phyloP scores from a whole-genome alignment of 2,888 invertebrate genomes.

The Idaea aversata region DNA sequence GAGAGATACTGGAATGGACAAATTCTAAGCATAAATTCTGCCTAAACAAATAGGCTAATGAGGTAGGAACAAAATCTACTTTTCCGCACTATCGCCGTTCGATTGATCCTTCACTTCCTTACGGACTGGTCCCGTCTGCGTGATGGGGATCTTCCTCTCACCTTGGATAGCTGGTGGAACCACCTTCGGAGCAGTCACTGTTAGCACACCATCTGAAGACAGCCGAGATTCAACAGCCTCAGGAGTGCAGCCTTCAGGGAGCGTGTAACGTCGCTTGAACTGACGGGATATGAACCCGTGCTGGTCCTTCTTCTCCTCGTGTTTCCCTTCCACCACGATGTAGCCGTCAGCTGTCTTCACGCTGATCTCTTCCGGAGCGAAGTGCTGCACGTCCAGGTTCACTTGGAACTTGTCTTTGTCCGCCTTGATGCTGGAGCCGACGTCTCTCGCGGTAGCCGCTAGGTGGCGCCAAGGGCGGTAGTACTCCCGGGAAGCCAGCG shows the following conservation, averaged over 20 bases:
- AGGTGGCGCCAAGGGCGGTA: conserved; percentile 70
- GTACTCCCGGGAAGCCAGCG: conserved; percentile 54
- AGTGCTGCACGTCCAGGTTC: conserved; percentile 88
- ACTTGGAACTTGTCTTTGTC: conserved; percentile 77
- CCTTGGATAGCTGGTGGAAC: conserved; percentile 56
- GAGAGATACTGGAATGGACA: neutral
- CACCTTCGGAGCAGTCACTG: conserved; percentile 82
- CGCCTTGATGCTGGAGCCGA: conserved; percentile 76
- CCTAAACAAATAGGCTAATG: neutral
- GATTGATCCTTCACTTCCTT: conserved; percentile 76
- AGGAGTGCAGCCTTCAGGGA: conserved; percentile 86
- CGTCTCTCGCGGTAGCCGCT: conserved; percentile 69
- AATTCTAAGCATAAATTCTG: neutral
- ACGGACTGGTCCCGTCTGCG: conserved; percentile 81
- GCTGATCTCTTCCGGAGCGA: conserved; percentile 86
- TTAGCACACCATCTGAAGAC: conserved; percentile 88
- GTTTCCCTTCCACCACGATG: conserved; percentile 88
- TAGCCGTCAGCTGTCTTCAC: conserved; percentile 87
- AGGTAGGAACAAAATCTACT: conserved; percentile 8
- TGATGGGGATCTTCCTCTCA: conserved; percentile 80
- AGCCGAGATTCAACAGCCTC: conserved; percentile 85
- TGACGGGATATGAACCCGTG: conserved; percentile 88
- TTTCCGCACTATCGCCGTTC: conserved; percentile 54
- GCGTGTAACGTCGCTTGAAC: conserved; percentile 86
- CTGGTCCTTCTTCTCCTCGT: conserved; percentile 88